A percentile compares a stretch with the other conserved stretches of the same genome.
These are phyloP conservation scores for Metridium senile DNA, from an alignment of 92 coral and sea anemone genomes.

Conservation along the genomic window DNA sequence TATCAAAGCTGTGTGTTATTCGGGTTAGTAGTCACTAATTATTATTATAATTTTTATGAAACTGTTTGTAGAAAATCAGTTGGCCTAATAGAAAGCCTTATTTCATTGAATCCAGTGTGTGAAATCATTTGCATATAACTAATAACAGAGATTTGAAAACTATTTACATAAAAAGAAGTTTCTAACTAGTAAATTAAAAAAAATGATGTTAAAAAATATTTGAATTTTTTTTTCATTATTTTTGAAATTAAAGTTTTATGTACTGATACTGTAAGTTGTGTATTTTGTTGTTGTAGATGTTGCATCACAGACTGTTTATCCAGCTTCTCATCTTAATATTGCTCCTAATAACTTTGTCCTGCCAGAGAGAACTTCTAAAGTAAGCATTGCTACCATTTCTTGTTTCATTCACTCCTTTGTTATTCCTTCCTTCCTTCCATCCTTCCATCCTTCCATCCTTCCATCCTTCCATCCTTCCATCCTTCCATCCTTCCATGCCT, in stretches of 20 bases:
- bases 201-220: no score
- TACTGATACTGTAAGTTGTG: background rate
- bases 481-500: background rate
- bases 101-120: no score
- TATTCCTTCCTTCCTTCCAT: background rate
- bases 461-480: background rate
- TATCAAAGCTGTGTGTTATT: conserved; percentile 90
- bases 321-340: conserved; percentile 79
- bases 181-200: no score
- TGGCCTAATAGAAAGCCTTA: no score
- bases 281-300: conserved; percentile 51
- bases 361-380: conserved; percentile 94
- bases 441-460: background rate
- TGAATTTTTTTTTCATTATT: no score
- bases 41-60: no score
- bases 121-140: no score
- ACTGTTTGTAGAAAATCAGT: no score
- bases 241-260: no score
- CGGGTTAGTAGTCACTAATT: conserved; percentile 71
- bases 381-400: conserved; percentile 14
- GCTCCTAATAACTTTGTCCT: conserved; percentile 85
- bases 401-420: background rate
- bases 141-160: no score
- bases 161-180: no score
- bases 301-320: conserved; percentile 72